Percentiles rank a stretch among this genome's conserved stretches.
Conservation (phyloP, 2,797 vertebrate genomes). For the Astyanax mexicanus region DNA sequence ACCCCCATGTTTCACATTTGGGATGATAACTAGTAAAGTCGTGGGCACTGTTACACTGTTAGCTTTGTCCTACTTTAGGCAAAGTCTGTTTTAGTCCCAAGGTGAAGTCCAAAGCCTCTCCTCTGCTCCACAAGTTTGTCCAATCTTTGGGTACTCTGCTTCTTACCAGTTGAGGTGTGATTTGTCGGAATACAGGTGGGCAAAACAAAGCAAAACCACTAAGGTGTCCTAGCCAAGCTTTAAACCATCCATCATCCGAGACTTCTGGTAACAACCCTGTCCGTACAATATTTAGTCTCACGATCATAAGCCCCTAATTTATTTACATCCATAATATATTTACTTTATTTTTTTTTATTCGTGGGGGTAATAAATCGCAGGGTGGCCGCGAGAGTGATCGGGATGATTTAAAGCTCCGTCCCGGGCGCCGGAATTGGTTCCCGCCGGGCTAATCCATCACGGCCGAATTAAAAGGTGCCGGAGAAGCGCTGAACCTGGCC, state of each 20-base stretch:
- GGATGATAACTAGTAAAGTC: no score
- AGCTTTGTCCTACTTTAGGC: no score
- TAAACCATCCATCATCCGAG: conserved; percentile 66
- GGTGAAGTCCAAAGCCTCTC: no score
- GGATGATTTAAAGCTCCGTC: conserved; percentile 83
- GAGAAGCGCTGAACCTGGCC: conserved; percentile 49
- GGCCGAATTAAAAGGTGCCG: conserved; percentile 82
- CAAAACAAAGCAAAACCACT: not conserved
- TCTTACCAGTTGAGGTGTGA: not conserved
- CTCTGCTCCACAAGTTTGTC: no score
- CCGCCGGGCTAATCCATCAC: conserved; percentile 80
- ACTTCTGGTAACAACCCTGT: conserved; percentile 43
- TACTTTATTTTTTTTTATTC: conserved; percentile 57
- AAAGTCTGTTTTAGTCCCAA: no score
- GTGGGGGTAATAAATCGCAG: conserved; percentile 70
- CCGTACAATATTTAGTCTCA: conserved; percentile 71
- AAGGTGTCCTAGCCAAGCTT: not conserved
- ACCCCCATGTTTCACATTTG: no score
- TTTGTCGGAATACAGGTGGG: not conserved
- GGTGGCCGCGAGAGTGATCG: conserved; percentile 71
- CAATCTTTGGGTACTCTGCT: no score
- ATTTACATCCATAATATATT: conserved; percentile 77
- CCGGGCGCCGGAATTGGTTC: conserved; percentile 80
- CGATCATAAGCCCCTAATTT: conserved; percentile 68
- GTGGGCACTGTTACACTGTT: no score